A percentile compares a stretch with the other conserved stretches of the same genome.
Conservation (phyloP, 2,113 vertebrate species). For the Gadus macrocephalus region DNA sequence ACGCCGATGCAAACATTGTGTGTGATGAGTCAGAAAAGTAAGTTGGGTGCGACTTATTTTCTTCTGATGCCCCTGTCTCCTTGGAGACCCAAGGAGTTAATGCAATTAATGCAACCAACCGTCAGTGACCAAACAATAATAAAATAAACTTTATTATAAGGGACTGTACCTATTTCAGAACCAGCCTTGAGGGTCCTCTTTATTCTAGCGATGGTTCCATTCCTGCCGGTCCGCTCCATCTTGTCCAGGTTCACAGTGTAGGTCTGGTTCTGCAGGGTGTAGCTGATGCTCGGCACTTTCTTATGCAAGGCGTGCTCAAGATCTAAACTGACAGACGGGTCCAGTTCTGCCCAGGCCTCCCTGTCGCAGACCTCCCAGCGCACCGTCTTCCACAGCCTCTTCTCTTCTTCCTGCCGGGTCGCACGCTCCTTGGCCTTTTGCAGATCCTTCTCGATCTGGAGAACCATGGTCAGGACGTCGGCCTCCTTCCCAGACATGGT, state of each 20-base stretch:
- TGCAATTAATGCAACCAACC: no score
- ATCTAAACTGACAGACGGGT: constrained; percentile 33
- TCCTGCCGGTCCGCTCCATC: constrained; percentile 32
- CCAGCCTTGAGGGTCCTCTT: constrained; percentile 39
- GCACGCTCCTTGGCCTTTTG: constrained; percentile 31
- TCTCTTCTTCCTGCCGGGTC: constrained; percentile 31
- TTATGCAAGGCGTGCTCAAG: constrained; percentile 41
- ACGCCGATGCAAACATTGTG: no score
- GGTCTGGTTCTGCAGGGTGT: constrained; percentile 16
- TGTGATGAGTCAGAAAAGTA: no score
- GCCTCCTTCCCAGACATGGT: constrained; percentile 46
- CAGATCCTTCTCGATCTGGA: constrained; percentile 36
- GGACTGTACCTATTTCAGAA: constrained; percentile 41
- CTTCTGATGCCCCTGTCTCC: background rate
- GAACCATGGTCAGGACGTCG: constrained; percentile 31
- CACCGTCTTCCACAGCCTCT: constrained; percentile 36
- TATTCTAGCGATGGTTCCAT: constrained; percentile 21
- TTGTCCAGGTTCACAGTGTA: constrained; percentile 38
- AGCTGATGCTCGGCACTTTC: constrained; percentile 25
- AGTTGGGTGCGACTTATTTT: no score
- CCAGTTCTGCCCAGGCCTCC: constrained; percentile 24
- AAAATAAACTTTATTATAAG: no score
- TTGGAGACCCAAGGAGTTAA: no score
- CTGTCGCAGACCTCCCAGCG: constrained; percentile 39
- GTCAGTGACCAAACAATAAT: no score